Percentiles rank a stretch among this genome's conserved stretches.
These are phyloP conservation scores for Pteropus rufus DNA, from an alignment of 2,797 vertebrate genomes.

Conservation along the genomic window DNA sequence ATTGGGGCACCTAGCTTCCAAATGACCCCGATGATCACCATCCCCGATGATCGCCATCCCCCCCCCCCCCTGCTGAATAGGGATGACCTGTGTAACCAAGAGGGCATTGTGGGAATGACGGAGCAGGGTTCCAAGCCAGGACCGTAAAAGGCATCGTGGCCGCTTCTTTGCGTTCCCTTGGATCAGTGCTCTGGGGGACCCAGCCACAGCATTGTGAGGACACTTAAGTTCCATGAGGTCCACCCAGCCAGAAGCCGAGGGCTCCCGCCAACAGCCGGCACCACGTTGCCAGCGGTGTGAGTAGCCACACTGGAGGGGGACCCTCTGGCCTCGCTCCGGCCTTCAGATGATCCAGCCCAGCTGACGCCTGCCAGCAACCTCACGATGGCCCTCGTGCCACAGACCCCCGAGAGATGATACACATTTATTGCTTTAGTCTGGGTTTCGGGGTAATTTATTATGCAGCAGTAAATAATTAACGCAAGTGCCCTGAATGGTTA, in stretches of 20 bases:
- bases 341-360: neutral
- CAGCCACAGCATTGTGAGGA: neutral
- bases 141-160: neutral
- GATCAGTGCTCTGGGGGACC: neutral
- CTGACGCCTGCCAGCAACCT: neutral
- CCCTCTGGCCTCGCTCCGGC: accelerated
- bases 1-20: neutral
- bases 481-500: neutral
- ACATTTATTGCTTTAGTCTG: neutral
- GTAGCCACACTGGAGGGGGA: neutral
- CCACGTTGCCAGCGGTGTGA: neutral
- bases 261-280: neutral
- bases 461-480: neutral
- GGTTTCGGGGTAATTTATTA: neutral
- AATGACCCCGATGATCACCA: neutral
- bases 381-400: accelerated
- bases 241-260: accelerated
- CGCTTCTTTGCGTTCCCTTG: neutral
- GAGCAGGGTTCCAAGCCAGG: neutral
- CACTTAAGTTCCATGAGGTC: too few relatives aligned
- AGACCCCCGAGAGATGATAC: neutral
- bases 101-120: too few relatives aligned
- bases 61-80: too few relatives aligned
- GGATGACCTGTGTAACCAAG: too few relatives aligned
- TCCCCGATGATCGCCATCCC: too few relatives aligned